Conservation (phyloP, 2,113 vertebrate species). For the Sphyrna mokarran region DNA sequence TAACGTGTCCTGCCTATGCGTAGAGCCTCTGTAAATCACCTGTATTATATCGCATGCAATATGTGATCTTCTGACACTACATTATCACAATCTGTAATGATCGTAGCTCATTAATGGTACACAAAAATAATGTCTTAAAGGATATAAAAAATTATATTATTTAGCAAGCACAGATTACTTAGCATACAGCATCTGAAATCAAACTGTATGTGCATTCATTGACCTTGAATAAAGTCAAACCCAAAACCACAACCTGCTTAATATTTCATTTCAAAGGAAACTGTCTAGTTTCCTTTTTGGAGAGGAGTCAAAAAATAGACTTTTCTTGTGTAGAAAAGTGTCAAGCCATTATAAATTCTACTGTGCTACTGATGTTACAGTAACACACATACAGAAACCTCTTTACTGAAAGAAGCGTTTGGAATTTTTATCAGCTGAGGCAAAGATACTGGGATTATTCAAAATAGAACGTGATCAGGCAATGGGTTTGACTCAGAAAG, state of each 20-base stretch:
- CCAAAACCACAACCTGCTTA: background rate
- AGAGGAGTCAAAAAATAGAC: background rate
- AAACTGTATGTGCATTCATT: background rate
- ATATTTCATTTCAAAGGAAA: conserved; percentile 7
- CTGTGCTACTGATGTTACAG: background rate
- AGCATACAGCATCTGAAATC: background rate
- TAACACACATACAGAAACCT: background rate
- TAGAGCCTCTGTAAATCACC: background rate
- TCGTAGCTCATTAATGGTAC: background rate
- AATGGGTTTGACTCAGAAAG: background rate
- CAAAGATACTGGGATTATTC: background rate
- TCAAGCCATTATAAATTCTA: background rate
- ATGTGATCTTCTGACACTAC: background rate
- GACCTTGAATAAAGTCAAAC: background rate
- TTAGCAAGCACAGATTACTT: background rate
- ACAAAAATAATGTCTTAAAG: background rate
- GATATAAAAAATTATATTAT: background rate
- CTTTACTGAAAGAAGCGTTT: background rate
- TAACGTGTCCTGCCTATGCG: background rate
- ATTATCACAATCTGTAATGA: background rate
- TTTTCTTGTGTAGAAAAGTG: background rate
- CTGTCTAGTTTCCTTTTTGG: background rate
- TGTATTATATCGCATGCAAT: background rate
- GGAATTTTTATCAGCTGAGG: background rate
- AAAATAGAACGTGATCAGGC: background rate